Evolutionary conservation across 2,797 vertebrate species (phyloP), one percentile per base, ranked within the genome.

Genomic region (Phoeniculus purpureus): DNA sequence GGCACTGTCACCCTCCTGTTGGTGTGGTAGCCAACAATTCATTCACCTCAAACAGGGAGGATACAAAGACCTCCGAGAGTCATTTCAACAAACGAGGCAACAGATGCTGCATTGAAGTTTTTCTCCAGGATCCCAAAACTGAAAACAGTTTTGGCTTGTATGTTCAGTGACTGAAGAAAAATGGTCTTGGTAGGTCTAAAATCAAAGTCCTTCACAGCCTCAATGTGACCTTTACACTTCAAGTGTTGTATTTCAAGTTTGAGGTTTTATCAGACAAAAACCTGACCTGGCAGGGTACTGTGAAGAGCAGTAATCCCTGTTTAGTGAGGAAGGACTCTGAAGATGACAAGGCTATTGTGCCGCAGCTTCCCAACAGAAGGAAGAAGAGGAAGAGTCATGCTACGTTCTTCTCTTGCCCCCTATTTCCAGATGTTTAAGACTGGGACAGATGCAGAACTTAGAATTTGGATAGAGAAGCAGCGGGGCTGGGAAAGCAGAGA

Each of bases 261-360:
- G 27, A 78, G 19, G 25, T 59, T 76, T 43, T 14, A 47, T 31
- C 17, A 60, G 17, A 59, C 10, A 76, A 59, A 55, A 78, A 43
- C 7, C 8, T 51, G 19, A 64, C 31, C 15, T 25, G 54, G 50
- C 37, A 37, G 50, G 15, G 20, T 13, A 16, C 0, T 25, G 34
- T 9, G 22, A 76, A 76, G 76, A 84, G 45, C 31, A 66, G 56
- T 4, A 68, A 73, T 22, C 31, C 26, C 23, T 43, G 4, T 3
- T 1, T 2, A 11, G 12, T 0, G 0, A 74, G 37, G 2, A 25
- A 18, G 29, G 78, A 73, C 65, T 65, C 56, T 56, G 56, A 92
- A 83, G n/a, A 37, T 21, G 18, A 29, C 20, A 65, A 65, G 85
- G 20, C 48, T 48, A 31, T 17, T 12, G 3, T 22, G 26, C 48